phyloP scores from a whole-genome alignment of 2,797 vertebrate genomes.

The Benthosema pterotum region DNA sequence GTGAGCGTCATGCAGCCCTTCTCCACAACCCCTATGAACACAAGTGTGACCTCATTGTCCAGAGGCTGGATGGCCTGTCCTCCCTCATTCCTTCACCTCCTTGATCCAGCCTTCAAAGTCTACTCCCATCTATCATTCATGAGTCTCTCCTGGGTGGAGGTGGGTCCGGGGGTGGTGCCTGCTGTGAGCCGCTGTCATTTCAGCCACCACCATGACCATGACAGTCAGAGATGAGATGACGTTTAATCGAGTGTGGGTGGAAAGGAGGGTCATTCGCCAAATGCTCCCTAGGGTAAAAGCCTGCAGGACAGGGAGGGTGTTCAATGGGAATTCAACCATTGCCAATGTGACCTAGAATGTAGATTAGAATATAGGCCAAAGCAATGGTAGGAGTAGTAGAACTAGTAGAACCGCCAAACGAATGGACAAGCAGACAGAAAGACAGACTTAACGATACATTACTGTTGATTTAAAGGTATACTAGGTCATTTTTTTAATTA shows the following conservation, averaged over 20 bases:
- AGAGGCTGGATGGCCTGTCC: constrained; percentile 9
- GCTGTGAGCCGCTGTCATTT: constrained; percentile 29
- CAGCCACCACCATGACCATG: constrained; percentile 37
- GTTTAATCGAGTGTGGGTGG: constrained; percentile 31
- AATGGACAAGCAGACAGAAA: too few relatives aligned
- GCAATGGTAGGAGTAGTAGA: too few relatives aligned
- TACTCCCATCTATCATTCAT: constrained; percentile 60
- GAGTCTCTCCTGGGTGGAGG: constrained; percentile 18
- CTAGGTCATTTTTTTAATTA: too few relatives aligned
- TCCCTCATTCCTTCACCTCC: constrained; percentile 1
- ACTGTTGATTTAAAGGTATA: too few relatives aligned
- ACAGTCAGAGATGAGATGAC: constrained; percentile 44
- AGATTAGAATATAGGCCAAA: too few relatives aligned
- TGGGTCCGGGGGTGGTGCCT: constrained; percentile 7
- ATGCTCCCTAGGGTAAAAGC: constrained; percentile 34
- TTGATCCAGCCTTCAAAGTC: constrained; percentile 16
- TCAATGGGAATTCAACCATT: constrained; percentile 26
- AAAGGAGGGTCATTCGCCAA: constrained; percentile 19
- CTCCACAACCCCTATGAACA: too few relatives aligned
- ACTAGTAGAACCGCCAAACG: too few relatives aligned
- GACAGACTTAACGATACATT: too few relatives aligned
- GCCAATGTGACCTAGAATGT: not conserved
- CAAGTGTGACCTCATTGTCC: constrained; percentile 21
- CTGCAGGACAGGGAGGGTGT: not conserved
- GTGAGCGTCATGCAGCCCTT: too few relatives aligned